A percentile compares a stretch with the other conserved stretches of the same genome.
Evolutionary conservation across 2,797 vertebrate genomes (phyloP).

Genomic region (Ataeniobius toweri): DNA sequence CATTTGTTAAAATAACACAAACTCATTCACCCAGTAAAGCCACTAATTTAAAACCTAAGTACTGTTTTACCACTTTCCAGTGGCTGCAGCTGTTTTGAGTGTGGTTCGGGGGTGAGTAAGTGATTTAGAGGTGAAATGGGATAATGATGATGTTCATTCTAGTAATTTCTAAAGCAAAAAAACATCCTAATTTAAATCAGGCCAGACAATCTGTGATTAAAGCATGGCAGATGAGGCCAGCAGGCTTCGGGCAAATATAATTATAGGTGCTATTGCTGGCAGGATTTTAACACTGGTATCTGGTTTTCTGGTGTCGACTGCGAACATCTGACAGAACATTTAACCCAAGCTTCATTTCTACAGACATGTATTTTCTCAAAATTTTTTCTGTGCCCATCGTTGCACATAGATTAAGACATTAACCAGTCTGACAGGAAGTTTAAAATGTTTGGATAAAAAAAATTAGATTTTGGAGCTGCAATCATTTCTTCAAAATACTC

Average conservation of each 20-base stretch:
- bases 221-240: conserved; percentile 41
- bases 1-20: conserved; percentile 55
- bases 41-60: conserved; percentile 61
- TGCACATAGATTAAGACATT: not conserved
- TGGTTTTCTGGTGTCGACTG: conserved; percentile 12
- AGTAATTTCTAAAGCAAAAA: conserved; percentile 62
- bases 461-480: not conserved
- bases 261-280: conserved; percentile 57
- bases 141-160: conserved; percentile 68
- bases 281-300: conserved; percentile 33
- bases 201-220: conserved; percentile 61
- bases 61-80: conserved; percentile 54
- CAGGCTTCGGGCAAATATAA: conserved; percentile 48
- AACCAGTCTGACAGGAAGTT: not conserved
- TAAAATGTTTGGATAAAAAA: not conserved
- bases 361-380: not conserved
- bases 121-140: conserved; percentile 67
- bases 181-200: conserved; percentile 65
- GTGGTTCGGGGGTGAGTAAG: conserved; percentile 57
- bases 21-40: conserved; percentile 46
- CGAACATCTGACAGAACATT: conserved; percentile 1
- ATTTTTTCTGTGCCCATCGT: not conserved
- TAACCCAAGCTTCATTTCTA: not conserved
- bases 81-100: conserved; percentile 63
- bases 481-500: not conserved